A percentile compares a stretch with the other conserved stretches of the same genome.
phyloP scores from a whole-genome alignment of 1,140 invertebrate genomes.

The Leptinotarsa lineolata region DNA sequence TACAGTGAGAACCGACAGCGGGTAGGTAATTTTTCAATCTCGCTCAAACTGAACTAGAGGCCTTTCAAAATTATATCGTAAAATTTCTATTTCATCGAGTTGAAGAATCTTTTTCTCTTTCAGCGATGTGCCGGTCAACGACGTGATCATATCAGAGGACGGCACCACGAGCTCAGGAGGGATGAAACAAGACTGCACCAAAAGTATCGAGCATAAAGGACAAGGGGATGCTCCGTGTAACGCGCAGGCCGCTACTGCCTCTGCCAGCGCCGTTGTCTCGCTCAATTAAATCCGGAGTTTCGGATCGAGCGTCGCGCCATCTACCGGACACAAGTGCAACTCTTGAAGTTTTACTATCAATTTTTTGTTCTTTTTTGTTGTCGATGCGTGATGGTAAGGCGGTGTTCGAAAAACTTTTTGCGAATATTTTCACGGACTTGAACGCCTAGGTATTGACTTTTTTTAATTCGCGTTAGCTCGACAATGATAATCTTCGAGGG shows the following conservation, averaged over 20 bases:
- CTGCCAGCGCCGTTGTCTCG: no score
- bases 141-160: constrained; percentile 33
- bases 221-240: constrained; percentile 50
- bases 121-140: constrained; percentile 46
- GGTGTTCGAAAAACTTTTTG: neutral
- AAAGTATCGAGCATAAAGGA: constrained; percentile 49
- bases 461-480: constrained; percentile 37
- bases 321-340: constrained; percentile 2
- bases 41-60: neutral
- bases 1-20: constrained; percentile 50
- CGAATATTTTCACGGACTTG: constrained; percentile 7
- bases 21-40: constrained; percentile 41
- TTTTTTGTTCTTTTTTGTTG: constrained; percentile 14
- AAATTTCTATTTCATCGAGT: neutral
- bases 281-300: neutral
- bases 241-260: neutral
- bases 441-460: constrained; percentile 12
- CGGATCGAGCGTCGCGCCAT: neutral
- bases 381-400: neutral
- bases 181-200: constrained; percentile 43
- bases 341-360: neutral
- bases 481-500: constrained; percentile 41
- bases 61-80: neutral
- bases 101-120: constrained; percentile 10
- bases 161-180: constrained; percentile 31